Evolutionary conservation across 1,140 invertebrate genomes (phyloP).

Genomic region (Cherax quadricarinatus): DNA sequence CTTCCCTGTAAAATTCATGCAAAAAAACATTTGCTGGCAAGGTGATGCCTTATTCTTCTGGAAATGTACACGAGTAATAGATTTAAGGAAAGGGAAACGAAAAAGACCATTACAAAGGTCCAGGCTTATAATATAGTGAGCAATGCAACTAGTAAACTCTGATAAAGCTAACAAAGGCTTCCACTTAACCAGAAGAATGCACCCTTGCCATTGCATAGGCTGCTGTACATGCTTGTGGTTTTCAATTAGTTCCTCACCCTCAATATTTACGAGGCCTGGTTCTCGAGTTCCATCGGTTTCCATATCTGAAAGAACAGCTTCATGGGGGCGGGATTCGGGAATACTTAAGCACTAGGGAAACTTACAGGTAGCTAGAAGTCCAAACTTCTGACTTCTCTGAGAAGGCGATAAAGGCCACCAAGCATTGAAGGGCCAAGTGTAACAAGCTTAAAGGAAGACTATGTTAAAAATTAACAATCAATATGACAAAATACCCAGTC

Average conservation of each 20-base stretch:
- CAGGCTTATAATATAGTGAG: slow-evolving; percentile 14
- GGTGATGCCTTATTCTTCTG: slow-evolving; percentile 48
- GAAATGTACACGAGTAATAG: slow-evolving; percentile 9
- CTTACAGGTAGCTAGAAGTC: slow-evolving; percentile 4
- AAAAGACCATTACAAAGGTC: slow-evolving; percentile 29
- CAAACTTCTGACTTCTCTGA: neutral
- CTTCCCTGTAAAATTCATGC: slow-evolving; percentile 50
- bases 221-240: slow-evolving; percentile 51
- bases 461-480: neutral
- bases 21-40: slow-evolving; percentile 27
- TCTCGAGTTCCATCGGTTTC: slow-evolving; percentile 43
- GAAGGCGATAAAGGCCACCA: neutral
- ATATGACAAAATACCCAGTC: neutral
- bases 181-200: slow-evolving; percentile 26
- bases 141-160: neutral
- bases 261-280: slow-evolving; percentile 56
- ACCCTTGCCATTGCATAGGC: slow-evolving; percentile 24
- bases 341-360: neutral
- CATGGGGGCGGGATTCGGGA: slow-evolving; percentile 28
- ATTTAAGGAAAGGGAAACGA: neutral
- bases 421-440: neutral
- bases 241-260: slow-evolving; percentile 52
- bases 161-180: neutral
- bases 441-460: neutral
- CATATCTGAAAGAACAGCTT: slow-evolving; percentile 58